Conservation (phyloP, 2,113 vertebrate genomes). For the Platichthys stellatus region DNA sequence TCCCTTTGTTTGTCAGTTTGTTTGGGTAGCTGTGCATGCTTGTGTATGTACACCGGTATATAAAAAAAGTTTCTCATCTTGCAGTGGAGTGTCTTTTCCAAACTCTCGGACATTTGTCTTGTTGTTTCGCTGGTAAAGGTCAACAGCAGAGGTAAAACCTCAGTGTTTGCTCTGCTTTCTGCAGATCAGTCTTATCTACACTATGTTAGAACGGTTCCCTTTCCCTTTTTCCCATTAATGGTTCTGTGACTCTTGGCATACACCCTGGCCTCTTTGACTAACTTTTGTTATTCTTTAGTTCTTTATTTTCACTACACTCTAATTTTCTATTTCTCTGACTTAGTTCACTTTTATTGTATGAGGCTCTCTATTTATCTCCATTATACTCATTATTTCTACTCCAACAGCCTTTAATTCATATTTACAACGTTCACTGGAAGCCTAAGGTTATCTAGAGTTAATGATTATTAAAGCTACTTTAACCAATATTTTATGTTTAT, state of each 20-base stretch:
- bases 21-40: constrained; percentile 33
- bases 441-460: neutral
- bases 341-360: neutral
- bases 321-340: neutral
- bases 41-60: constrained; percentile 9
- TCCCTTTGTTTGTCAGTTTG: constrained; percentile 31
- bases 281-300: neutral
- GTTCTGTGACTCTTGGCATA: neutral
- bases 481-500: too few relatives aligned
- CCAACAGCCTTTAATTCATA: neutral
- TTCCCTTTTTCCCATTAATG: neutral
- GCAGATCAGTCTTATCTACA: neutral
- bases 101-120: neutral
- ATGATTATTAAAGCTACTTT: too few relatives aligned
- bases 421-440: neutral
- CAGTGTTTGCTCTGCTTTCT: constrained; percentile 15
- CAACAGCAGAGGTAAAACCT: neutral
- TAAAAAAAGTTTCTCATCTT: neutral
- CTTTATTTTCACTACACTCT: neutral
- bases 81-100: neutral
- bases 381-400: neutral
- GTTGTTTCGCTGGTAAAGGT: constrained; percentile 11
- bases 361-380: neutral
- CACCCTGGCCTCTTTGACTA: too few relatives aligned
- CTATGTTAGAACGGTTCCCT: neutral